A percentile compares a stretch with the other conserved stretches of the same genome.
Conservation (phyloP, 2,888 invertebrate species). For the Drosophila recens region DNA sequence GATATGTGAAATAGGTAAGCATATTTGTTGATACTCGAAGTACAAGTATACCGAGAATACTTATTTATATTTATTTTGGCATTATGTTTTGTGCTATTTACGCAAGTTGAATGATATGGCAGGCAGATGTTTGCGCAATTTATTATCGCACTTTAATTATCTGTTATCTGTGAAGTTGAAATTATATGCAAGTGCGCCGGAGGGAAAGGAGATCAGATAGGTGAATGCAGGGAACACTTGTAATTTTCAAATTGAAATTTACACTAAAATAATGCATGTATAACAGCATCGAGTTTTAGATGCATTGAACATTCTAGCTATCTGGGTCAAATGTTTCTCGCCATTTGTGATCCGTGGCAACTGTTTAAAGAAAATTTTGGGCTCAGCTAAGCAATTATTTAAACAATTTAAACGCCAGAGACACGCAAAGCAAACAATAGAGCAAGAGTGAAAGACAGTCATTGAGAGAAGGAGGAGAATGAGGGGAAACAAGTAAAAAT, state of each 20-base stretch:
- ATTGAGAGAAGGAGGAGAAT: constrained; percentile 1
- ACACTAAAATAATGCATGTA: not conserved
- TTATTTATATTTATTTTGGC: constrained; percentile 45
- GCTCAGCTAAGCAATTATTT: constrained; percentile 62
- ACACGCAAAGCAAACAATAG: constrained; percentile 52
- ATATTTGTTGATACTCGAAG: constrained; percentile 3
- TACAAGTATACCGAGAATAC: constrained; percentile 1
- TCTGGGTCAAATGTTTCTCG: constrained; percentile 37
- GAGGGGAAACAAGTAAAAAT: constrained; percentile 11
- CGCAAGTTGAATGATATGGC: constrained; percentile 44
- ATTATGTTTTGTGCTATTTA: constrained; percentile 39
- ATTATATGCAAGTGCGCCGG: constrained; percentile 7
- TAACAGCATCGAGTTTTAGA: not conserved
- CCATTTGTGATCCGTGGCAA: constrained; percentile 22
- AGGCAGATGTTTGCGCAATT: constrained; percentile 45
- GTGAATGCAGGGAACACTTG: not conserved
- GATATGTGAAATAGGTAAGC: not conserved
- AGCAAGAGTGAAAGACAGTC: not conserved
- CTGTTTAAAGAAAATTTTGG: constrained; percentile 63
- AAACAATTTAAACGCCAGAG: constrained; percentile 24
- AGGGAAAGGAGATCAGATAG: no score
- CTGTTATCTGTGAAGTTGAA: constrained; percentile 41
- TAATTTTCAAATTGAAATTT: not conserved
- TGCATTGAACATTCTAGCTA: constrained; percentile 9
- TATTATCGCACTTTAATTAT: constrained; percentile 56